phyloP scores from a whole-genome alignment of 2,797 vertebrate species.

The Melanotaenia maccullochi region DNA sequence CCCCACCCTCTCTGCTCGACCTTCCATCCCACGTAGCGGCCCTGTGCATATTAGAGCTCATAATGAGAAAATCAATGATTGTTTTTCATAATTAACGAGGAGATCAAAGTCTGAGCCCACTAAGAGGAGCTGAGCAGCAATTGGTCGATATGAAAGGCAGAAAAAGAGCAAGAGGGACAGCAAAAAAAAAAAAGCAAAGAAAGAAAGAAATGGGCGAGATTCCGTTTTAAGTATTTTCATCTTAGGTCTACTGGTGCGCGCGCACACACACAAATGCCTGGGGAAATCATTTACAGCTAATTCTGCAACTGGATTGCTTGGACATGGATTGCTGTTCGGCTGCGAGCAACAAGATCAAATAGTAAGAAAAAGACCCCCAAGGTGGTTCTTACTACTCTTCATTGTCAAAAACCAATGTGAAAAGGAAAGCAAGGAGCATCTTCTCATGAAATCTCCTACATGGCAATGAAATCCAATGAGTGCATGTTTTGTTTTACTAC shows the following conservation, averaged over 20 bases:
- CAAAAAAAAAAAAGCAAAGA: conserved; percentile 5
- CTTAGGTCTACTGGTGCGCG: conserved; percentile 41
- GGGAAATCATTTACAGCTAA: conserved; percentile 78
- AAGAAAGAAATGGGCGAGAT: conserved; percentile 57
- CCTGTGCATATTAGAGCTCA: conserved; percentile 76
- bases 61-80: conserved; percentile 84
- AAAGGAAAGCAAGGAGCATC: conserved; percentile 17
- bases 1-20: conserved; percentile 36
- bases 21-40: conserved; percentile 63
- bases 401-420: conserved; percentile 42
- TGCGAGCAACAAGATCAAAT: conserved; percentile 62
- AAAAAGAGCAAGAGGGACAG: conserved; percentile 1
- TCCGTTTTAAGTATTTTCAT: conserved; percentile 68
- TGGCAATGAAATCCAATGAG: conserved; percentile 38
- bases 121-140: conserved; percentile 65
- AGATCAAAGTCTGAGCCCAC: conserved; percentile 81
- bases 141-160: conserved; percentile 64
- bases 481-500: conserved; percentile 16
- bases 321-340: conserved; percentile 66
- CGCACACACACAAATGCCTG: conserved; percentile 57
- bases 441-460: conserved; percentile 37
- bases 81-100: conserved; percentile 83
- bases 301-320: conserved; percentile 70
- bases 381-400: conserved; percentile 25
- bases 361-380: conserved; percentile 35